Base-by-base conservation (phyloP, 2,113 vertebrate genomes). In the Seriola dumerili region DNA sequence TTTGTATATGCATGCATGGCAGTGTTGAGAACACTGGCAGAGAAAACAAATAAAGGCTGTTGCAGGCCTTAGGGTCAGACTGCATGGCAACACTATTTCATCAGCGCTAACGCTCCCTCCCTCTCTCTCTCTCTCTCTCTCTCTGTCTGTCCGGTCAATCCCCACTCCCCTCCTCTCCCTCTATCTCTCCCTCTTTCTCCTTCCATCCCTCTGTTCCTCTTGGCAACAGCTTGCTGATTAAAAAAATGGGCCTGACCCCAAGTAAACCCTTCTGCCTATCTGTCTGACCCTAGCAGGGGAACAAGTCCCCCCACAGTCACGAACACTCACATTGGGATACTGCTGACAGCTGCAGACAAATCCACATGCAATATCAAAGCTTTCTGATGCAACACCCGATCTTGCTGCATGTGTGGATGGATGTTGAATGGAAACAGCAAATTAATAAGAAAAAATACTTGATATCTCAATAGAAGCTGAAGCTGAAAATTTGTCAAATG, bases 171-270 rank as follows among this genome's bases (percentile, higher is more conserved):
- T 42, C 52, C 57, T 70, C n/a, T 38, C 59, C 40, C 62, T 54
- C 38, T 38, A 46, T 70, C 34, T 5, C n/a, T 44, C 46, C 65
- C 23, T 83, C 4, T 48, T 62, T 48, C 57, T 78, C 42, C 57
- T 61, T 57, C 70, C 44, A 63, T 79, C 38, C 44, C 29, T 84
- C 68, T 54, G 44, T 78, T 83, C 85, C 86, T 91, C 68, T 76
- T 88, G 85, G 83, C 80, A 88, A 90, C 74, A 84, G 50, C 68
- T 69, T 66, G 25, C 70, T 86, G 88, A 92, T 92, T 89, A 84
- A 89, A 94, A 90, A 90, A 79, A 76, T 67, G 61, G 54, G 36
- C 42, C 69, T 86, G 87, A 91, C 86, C 87, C 72, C 42, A 66
- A 84, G 76, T 88, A 90, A 92, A 88, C 83, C 80, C 46, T 71